Conservation (phyloP, 1,140 invertebrate genomes). For the Argopecten irradians region DNA sequence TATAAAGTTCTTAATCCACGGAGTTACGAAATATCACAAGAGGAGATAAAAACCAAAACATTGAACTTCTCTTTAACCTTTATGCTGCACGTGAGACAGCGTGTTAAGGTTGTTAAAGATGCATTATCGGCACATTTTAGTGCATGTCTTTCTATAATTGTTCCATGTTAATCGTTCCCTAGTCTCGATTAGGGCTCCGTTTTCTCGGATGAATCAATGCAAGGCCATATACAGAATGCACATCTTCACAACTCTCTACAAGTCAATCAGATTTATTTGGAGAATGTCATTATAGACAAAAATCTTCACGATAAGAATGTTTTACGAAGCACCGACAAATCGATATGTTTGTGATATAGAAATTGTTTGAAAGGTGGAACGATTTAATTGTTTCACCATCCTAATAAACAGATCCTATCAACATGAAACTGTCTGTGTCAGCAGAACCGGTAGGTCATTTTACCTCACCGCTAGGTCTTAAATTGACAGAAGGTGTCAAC, state of each 20-base stretch:
- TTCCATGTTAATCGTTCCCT: neutral
- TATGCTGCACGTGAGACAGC: too few relatives aligned
- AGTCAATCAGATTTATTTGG: neutral
- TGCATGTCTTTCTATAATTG: neutral
- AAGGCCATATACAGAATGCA: neutral
- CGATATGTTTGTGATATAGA: neutral
- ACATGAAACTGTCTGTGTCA: neutral
- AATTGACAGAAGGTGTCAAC: neutral
- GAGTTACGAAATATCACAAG: too few relatives aligned
- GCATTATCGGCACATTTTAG: neutral
- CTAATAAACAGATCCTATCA: neutral
- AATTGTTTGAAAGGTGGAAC: constrained; percentile 7
- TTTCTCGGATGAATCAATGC: neutral
- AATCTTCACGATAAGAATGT: neutral
- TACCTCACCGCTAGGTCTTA: neutral
- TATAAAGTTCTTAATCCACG: too few relatives aligned
- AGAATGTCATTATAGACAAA: neutral
- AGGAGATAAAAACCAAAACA: too few relatives aligned
- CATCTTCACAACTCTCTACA: too few relatives aligned
- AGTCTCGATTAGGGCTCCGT: neutral
- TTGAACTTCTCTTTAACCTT: too few relatives aligned
- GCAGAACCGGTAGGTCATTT: neutral
- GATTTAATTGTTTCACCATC: neutral
- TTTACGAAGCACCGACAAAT: neutral
- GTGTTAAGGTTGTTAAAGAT: neutral